Base-by-base conservation (phyloP, 2,888 invertebrate genomes). In the Coremacera marginata region DNA sequence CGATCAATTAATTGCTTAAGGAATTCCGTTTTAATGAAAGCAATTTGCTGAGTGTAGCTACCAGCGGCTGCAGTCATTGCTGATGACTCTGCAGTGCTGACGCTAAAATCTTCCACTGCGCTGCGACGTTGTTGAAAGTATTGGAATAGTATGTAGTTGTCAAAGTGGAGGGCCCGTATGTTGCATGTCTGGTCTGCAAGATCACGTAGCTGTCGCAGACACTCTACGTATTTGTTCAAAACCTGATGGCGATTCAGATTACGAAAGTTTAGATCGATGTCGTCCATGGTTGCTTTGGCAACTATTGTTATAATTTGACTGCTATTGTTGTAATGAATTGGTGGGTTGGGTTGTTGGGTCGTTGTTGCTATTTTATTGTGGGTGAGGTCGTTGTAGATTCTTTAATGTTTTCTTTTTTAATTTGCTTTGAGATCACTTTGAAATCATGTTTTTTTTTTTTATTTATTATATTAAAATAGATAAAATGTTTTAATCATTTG, bases 111-210 rank as follows among this genome's bases (percentile, higher is more conserved):
- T 7, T 60, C 60, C 25, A 52, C 25, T 5, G 52, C 52, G 52
- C 34, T 57, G 25, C 82, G 82, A 25, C 82, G 82, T 78, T 90
- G 87, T 49, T 88, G 84, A 83, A 93, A 92, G 81, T 92, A 92
- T 80, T 91, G 89, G 82, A 90, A 88, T 80, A 93, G 92, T 65
- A 89, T 84, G 80, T 94, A 90, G 86, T 91, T 88, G 81, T 92
- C 90, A 80, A 94, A 92, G 86, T 94, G 92, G 52, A 90, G 89
- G 79, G 94, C 92, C 55, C 90, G 91, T 81, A 95, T 89, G 71
- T 92, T 92, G 81, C 91, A 90, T 25, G 84, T 85, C 74, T 91
- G 89, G 80, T 89, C 89, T 76, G 93, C 94, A 84, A 92, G 90
- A 80, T 90, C 89, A 82, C 91, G 91, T 60, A 95, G 88, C 82